Base-by-base conservation (phyloP, 2,797 vertebrate species). In the Melanotaenia parkinsoni region DNA sequence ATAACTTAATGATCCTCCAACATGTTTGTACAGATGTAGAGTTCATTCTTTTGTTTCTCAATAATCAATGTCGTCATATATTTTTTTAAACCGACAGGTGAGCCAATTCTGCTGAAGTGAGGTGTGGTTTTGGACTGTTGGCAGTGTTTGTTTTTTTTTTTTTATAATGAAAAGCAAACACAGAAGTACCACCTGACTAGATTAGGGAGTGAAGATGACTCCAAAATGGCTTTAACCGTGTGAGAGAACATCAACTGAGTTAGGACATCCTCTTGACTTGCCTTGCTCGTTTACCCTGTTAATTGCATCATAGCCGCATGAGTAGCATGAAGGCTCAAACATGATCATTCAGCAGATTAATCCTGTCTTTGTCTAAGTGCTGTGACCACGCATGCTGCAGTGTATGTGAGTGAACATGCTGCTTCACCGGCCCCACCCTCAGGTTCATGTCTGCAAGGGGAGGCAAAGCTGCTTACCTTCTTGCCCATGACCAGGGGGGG, bases 401-500 rank as follows among this genome's bases (percentile, higher is more conserved):
- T 47, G 33, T 70, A 50, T 57, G 58, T 33, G 54, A 22, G 47
- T n/a, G 63, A 30, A 26, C 33, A 47, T 60, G 58, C 38, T 45
- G 53, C 74, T 71, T 61, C 59, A 32, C 53, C 81, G 74, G 72
- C 84, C 82, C 84, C 81, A 35, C 89, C 89, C 90, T 91, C 82
- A 67, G 81, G 86, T 83, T 86, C 88, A 68, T 68, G 86, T 83
- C 87, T 77, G 76, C 84, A 79, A 81, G 85, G 74, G 83, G 89
- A 89, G 82, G 68, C 77, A 85, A 94, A 94, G 91, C 95, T 93
- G 91, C 93, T 95, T 95, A 93, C 92, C 88, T 88, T 86, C 87
- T 77, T 90, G 82, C 87, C 85, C 81, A 88, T 91, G 89, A 76
- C 91, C 77, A 86, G 77, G 90, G 76, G 92, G 81, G 84, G 83